Evolutionary conservation across 2,888 invertebrate species (phyloP).

Genomic region (Eilema griseolum): DNA sequence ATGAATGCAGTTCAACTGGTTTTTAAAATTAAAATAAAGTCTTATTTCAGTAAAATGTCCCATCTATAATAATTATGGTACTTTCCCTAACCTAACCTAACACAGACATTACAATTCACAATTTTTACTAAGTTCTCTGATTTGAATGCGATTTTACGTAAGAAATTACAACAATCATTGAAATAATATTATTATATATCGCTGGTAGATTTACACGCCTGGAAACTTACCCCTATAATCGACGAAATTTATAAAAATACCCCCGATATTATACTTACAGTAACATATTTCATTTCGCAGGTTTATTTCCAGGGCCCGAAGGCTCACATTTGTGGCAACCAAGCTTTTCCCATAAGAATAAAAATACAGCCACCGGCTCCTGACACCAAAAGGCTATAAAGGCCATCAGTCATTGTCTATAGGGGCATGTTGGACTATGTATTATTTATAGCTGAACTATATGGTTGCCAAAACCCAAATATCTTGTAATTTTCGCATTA

Average conservation of each 20-base stretch:
- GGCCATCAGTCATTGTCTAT: constrained; percentile 61
- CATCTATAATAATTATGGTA: too few species aligned
- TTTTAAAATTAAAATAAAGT: too few species aligned
- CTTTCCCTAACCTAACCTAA: too few species aligned
- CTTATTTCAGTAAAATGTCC: too few species aligned
- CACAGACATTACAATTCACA: too few species aligned
- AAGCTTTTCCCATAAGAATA: constrained; percentile 22
- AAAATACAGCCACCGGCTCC: constrained; percentile 18
- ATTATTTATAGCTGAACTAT: constrained; percentile 57
- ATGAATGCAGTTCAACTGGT: too few species aligned
- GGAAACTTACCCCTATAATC: neutral
- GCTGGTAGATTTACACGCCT: neutral
- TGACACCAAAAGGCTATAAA: constrained; percentile 57
- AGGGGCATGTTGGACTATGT: constrained; percentile 49
- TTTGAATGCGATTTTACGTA: too few species aligned
- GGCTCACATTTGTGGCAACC: constrained; percentile 14
- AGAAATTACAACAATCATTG: too few species aligned
- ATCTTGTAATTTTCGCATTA: neutral
- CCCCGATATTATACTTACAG: neutral
- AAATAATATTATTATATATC: neutral
- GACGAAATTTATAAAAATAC: constrained; percentile 1
- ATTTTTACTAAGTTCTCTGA: too few species aligned
- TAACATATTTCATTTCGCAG: constrained; percentile 7
- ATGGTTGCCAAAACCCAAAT: constrained; percentile 9
- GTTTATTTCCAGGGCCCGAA: constrained; percentile 10